Evolutionary conservation across 53 echinoderm and acorn worm genomes (phyloP), one percentile per base, ranked within the genome.

Genomic region (Arbacia lixula): DNA sequence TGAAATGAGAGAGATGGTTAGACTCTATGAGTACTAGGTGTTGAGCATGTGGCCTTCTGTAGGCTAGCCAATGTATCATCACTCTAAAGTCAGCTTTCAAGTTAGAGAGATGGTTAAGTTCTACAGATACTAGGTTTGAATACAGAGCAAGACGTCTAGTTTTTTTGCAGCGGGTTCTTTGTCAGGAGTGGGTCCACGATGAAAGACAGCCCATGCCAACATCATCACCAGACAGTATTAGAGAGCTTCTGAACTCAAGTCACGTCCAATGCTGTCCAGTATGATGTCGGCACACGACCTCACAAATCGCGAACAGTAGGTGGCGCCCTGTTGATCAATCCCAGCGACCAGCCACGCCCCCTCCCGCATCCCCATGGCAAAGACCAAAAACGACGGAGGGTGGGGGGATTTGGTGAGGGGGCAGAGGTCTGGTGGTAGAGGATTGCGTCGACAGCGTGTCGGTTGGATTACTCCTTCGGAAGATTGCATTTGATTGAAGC

Each of bases 181-280:
- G 24, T 34, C 24, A 21, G 58, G 77, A 58, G 58, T 56, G 34
- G 37, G 77, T 77, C 77, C 77, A 77, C 77, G 77, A 77, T 77
- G 77, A 77, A 36, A 36, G 9, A 34, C 3, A 58, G 58, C 40
- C 88, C 35, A 75, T 63, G 84, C 46, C 85, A 98, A 98, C 98
- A 98, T 98, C 98, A 98, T 98, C 94, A 98, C 98, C 98, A 98
- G 98, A 98, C 98, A 98, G 98, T 98, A 98, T 98, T 98, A 98
- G 98, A 98, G 92, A 88, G 88, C 87, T 85, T 31, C 21, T 62
- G 19, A 38, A 61, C 82, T 86, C 60, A 85, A 52, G 86, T 89
- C 94, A 98, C 90, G 90, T 93, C 94, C 88, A 98, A 98, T 98
- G 94, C 98, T 98, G 92, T 98, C 88, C 86, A 53, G 98, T 98